Base-by-base conservation (phyloP, 2,797 vertebrate species). In the Nyctibius grandis region DNA sequence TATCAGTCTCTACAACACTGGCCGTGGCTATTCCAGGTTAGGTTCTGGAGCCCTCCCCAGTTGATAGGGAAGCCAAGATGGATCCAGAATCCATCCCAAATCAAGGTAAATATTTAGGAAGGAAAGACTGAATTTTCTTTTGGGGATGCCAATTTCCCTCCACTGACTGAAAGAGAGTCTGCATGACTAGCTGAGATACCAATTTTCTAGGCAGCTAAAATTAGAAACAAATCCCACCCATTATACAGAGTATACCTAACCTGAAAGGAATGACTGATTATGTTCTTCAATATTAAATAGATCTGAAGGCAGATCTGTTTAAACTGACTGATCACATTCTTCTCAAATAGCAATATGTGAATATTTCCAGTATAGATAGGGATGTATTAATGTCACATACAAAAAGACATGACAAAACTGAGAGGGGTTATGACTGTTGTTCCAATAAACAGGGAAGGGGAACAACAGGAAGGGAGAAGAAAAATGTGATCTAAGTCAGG, bases 151-250 rank as follows among this genome's bases (percentile, higher is more conserved):
- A 68, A 31, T 77, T 89, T 83, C 57, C 88, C 67, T 84, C 60
- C 34, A 38, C 36, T 48, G 64, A 33, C 16, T 57, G 60, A 77
- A 69, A 79, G 28, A 59, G 15, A 84, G 11, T 38, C 53, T 73
- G n/a, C n/a, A 12, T 10, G 57, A 75, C 40, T 72, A 47, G 36
- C 60, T 88, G 77, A 89, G 72, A 60, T 38, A 61, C 11, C 69
- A 83, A 21, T 81, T 93, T 91, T 84, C 53, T 38, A 81, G 48
- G 88, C 85, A 86, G 79, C 69, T 95, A 93, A 93, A 96, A 92
- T 89, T 77, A 94, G 94, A 91, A 72, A 81, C 0, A 2, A 85
- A 95, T 89, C 76, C 93, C 79, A 91, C 79, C 89, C 82, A 64
- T 91, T 48, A 56, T 42, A 57, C 12, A 75, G 75, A 88, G 29